These are phyloP conservation scores for Macaria liturata DNA, from an alignment of 2,888 invertebrate species.

Conservation along the genomic window DNA sequence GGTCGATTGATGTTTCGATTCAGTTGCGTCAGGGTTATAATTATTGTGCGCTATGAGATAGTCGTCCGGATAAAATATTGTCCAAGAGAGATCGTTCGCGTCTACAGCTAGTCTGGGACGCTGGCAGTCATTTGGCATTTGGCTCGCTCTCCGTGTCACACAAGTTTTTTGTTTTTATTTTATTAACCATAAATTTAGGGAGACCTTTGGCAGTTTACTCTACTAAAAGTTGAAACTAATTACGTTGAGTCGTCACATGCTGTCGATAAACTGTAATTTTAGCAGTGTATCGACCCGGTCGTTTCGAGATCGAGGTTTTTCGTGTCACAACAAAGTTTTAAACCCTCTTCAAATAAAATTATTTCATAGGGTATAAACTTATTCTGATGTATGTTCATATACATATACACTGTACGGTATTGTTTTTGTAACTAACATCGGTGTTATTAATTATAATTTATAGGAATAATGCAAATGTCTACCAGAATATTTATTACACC, in stretches of 20 bases:
- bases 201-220: constrained; percentile 16
- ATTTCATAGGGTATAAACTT: no score
- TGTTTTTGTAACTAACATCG: no score
- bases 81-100: constrained; percentile 39
- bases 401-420: no score
- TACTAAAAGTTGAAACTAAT: constrained; percentile 16
- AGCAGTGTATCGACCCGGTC: constrained; percentile 17
- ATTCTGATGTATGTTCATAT: no score
- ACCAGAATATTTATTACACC: constrained; percentile 38
- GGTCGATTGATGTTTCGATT: background rate
- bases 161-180: constrained; percentile 34
- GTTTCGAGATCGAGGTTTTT: constrained; percentile 18
- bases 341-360: no score
- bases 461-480: no score
- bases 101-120: constrained; percentile 52
- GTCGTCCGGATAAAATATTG: constrained; percentile 33
- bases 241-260: constrained; percentile 17
- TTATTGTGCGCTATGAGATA: constrained; percentile 40
- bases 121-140: constrained; percentile 48
- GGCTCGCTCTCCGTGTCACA: constrained; percentile 41
- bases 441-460: no score
- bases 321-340: no score
- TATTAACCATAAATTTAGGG: constrained; percentile 28
- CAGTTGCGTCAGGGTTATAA: constrained; percentile 42
- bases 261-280: constrained; percentile 16